Conservation (phyloP, 2,888 invertebrate species). For the Orchesellides sinensis region DNA sequence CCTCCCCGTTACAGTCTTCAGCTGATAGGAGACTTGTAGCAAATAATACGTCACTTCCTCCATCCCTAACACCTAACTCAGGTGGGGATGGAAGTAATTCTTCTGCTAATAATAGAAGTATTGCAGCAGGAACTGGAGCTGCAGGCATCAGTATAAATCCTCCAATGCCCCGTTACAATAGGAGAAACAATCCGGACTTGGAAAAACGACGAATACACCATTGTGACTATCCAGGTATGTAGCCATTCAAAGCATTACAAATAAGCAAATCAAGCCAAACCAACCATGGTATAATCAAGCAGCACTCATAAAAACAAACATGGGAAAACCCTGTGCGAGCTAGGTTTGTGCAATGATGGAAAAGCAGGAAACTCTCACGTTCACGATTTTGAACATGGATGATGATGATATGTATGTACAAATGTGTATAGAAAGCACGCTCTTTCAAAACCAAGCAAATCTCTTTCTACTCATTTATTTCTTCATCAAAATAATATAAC, state of each 20-base stretch:
- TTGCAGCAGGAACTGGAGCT: constrained; percentile 12
- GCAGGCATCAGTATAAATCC: constrained; percentile 74
- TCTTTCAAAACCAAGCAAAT: too few species aligned
- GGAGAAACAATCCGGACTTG: constrained; percentile 96
- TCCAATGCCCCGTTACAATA: constrained; percentile 85
- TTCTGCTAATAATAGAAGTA: constrained; percentile 56
- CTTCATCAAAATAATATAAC: too few species aligned
- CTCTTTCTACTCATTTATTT: too few species aligned
- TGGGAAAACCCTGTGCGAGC: too few species aligned
- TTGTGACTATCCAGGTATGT: constrained; percentile 93
- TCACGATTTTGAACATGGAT: too few species aligned
- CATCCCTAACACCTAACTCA: constrained; percentile 74
- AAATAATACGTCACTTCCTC: constrained; percentile 52
- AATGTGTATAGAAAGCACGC: too few species aligned
- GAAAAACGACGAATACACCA: constrained; percentile 97
- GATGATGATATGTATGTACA: too few species aligned
- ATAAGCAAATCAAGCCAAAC: background rate
- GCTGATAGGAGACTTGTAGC: constrained; percentile 33
- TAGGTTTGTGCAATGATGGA: too few species aligned
- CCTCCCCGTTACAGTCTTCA: constrained; percentile 73
- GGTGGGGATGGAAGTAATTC: constrained; percentile 71
- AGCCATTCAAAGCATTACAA: constrained; percentile 52
- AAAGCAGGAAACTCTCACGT: too few species aligned
- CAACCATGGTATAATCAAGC: background rate
- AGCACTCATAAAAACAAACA: constrained; percentile 14